phyloP scores from a whole-genome alignment of 2,888 invertebrate species.

The Machimus atricapillus region DNA sequence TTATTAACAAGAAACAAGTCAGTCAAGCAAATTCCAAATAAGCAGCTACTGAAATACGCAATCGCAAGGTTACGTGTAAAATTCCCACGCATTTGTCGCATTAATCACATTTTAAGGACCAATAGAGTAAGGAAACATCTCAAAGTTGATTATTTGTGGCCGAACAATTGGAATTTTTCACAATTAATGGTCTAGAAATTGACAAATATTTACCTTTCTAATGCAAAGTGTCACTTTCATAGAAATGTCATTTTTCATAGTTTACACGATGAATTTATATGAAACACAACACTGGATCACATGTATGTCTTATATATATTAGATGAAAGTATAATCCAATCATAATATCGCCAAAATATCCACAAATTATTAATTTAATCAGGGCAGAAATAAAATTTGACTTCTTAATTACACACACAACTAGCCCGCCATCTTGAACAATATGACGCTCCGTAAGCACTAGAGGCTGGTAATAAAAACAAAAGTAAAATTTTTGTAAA shows the following conservation, averaged over 20 bases:
- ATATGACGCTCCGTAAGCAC: conserved; percentile 44
- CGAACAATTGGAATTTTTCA: conserved; percentile 39
- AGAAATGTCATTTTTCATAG: conserved; percentile 48
- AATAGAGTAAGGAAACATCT: not conserved
- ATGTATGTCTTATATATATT: not conserved
- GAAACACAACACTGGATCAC: not conserved
- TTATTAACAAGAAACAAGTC: conserved; percentile 43
- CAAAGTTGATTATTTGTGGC: not conserved
- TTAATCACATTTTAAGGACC: not conserved
- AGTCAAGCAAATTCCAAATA: conserved; percentile 50
- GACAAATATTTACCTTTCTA: conserved; percentile 57
- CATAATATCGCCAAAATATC: not conserved
- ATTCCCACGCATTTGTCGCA: conserved; percentile 45
- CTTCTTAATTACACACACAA: conserved; percentile 54
- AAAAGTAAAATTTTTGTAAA: conserved; percentile 1
- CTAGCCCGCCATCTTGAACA: conserved; percentile 50
- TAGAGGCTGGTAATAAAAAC: not conserved
- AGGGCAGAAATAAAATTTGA: conserved; percentile 49
- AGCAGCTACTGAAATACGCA: conserved; percentile 61
- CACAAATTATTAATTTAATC: not conserved
- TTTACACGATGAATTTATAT: not conserved
- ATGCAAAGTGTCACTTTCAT: conserved; percentile 55
- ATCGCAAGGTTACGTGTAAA: conserved; percentile 60
- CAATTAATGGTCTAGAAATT: conserved; percentile 47
- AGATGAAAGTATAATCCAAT: not conserved